These are phyloP conservation scores for Prunella strophiata DNA, from an alignment of 2,797 vertebrate species.

Conservation along the genomic window DNA sequence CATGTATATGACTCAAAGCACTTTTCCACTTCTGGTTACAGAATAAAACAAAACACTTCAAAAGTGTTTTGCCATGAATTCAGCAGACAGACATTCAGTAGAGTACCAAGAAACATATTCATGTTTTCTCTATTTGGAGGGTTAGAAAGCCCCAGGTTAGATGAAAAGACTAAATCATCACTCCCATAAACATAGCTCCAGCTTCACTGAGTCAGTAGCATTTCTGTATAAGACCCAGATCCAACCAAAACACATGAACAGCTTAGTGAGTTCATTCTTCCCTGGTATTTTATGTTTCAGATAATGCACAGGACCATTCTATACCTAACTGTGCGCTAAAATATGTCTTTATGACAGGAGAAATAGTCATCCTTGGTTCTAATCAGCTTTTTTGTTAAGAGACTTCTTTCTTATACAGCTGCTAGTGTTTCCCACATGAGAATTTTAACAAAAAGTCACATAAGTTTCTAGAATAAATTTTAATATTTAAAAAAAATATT, in stretches of 20 bases:
- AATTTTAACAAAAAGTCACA: neutral
- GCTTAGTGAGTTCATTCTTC: neutral
- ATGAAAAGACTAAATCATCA: neutral
- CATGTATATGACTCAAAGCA: neutral
- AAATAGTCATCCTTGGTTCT: neutral
- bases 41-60: neutral
- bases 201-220: neutral
- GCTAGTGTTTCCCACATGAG: neutral
- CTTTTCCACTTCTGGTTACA: neutral
- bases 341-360: neutral
- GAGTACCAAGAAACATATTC: neutral
- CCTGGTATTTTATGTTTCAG: neutral
- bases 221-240: neutral
- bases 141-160: neutral
- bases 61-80: neutral
- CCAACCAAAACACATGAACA: neutral
- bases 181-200: neutral
- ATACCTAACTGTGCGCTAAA: neutral
- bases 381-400: neutral
- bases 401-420: neutral
- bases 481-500: neutral
- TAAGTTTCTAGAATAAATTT: neutral
- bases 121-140: neutral
- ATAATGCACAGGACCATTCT: neutral
- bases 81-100: neutral